A percentile compares a stretch with the other conserved stretches of the same genome.
phyloP scores from a whole-genome alignment of 2,797 vertebrate species.

The Dendrocincla tyrannina region DNA sequence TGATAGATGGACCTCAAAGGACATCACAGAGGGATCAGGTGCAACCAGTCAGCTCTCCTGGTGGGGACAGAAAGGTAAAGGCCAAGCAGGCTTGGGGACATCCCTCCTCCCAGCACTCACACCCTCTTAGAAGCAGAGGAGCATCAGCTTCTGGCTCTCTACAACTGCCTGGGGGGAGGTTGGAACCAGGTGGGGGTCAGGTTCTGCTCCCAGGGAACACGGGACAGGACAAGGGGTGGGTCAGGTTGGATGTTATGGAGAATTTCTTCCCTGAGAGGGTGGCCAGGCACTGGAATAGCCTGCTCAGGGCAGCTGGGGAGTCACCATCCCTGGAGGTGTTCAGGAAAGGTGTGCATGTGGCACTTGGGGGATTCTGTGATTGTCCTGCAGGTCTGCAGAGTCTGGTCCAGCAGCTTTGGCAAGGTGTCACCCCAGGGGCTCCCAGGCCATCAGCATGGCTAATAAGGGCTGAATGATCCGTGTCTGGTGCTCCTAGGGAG shows the following conservation, averaged over 20 bases:
- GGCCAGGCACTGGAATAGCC: neutral
- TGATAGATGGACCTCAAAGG: rapidly evolving
- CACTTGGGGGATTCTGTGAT: neutral
- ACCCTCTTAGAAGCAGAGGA: neutral
- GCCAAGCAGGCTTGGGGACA: rapidly evolving
- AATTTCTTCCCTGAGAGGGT: neutral
- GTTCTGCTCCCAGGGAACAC: neutral
- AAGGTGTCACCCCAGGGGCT: neutral
- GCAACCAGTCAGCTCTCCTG: neutral
- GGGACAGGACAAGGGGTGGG: neutral
- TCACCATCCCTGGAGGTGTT: neutral
- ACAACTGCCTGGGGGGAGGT: neutral
- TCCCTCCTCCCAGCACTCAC: neutral
- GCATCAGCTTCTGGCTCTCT: neutral
- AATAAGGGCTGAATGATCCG: neutral
- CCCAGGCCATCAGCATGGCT: neutral
- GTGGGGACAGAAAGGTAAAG: no score
- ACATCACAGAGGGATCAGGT: neutral
- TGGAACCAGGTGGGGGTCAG: rapidly evolving
- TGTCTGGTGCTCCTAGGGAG: neutral
- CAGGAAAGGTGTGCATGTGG: neutral
- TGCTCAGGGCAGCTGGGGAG: neutral
- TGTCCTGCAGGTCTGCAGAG: neutral
- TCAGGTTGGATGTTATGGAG: neutral
- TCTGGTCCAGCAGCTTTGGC: neutral